A percentile compares a stretch with the other conserved stretches of the same genome.
Evolutionary conservation across 2,888 invertebrate genomes (phyloP).

Genomic region (Melinaea marsaeus): DNA sequence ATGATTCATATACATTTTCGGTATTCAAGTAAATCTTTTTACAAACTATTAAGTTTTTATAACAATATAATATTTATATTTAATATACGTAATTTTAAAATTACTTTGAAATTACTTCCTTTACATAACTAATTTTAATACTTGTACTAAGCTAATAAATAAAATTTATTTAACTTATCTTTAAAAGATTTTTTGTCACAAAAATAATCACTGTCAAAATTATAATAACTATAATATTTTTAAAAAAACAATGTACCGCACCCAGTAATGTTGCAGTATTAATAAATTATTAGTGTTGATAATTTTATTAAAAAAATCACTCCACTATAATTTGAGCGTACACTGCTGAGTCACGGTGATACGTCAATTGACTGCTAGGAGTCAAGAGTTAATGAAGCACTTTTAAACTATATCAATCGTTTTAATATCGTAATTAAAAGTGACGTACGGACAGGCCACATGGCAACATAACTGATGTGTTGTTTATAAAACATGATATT

Average conservation of each 20-base stretch:
- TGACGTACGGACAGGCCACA: slow-evolving; percentile 31
- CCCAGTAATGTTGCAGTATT: slow-evolving; percentile 10
- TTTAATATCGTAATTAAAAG: slow-evolving; percentile 38
- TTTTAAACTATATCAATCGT: slow-evolving; percentile 36
- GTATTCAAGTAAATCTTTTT: slow-evolving; percentile 57
- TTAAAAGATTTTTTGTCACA: too few relatives aligned
- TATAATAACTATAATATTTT: neutral
- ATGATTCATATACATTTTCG: slow-evolving; percentile 63
- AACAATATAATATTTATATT: neutral
- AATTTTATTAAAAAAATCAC: slow-evolving; percentile 31
- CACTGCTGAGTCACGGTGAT: slow-evolving; percentile 34
- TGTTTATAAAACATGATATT: slow-evolving; percentile 16
- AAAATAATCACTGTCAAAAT: too few relatives aligned
- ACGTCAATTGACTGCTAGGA: slow-evolving; percentile 28
- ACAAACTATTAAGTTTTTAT: slow-evolving; percentile 9
- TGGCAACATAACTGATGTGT: slow-evolving; percentile 18
- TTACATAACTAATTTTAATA: too few relatives aligned
- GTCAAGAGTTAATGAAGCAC: slow-evolving; percentile 35
- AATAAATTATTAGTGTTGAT: slow-evolving; percentile 35
- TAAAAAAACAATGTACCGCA: neutral
- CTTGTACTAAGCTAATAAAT: too few relatives aligned
- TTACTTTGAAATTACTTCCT: too few relatives aligned
- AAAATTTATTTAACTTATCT: too few relatives aligned
- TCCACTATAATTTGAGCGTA: slow-evolving; percentile 23
- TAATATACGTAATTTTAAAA: too few relatives aligned